Base-by-base conservation (phyloP, 2,113 vertebrate species). In the Hucho hucho region DNA sequence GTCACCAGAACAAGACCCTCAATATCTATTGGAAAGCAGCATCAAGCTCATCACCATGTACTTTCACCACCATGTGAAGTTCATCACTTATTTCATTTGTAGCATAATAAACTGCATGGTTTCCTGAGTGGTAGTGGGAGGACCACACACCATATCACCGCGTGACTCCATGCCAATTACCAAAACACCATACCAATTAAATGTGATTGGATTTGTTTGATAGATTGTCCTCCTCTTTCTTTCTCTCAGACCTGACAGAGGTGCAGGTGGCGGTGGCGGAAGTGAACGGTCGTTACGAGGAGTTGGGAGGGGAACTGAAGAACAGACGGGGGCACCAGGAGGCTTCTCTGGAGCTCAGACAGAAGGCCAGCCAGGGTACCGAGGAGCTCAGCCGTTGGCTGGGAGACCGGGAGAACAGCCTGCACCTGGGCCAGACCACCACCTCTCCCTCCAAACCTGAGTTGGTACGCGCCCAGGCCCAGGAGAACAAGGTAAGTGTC, bases 261-360 rank as follows among this genome's bases (percentile, higher is more conserved):
- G 96, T 99, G 82, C 97, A 98, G 89, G 95, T 97, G 1, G 92
- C 95, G 0, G 89, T 98, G 82, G 93, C 95, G 0, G 97, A 99
- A 0, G 93, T 97, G 80, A 96, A 90, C 79, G 79, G 84, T 64
- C 93, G 87, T 58, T 95, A 98, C 43, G 96, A 95, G 78, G 84
- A 82, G 16, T 90, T 98, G 4, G 97, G 97, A 0, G 16, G 63
- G 0, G 89, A 91, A n/a, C 81, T 99, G 75, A 91, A 1, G 59
- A 93, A 95, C 1, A 93, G 89, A 9, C 92, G 89, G 25, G 87
- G 91, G 65, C 91, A 82, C 58, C 94, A 97, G 84, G 91, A 92
- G 0, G 84, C 92, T 3, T 83, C 93, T 25, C 87, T 97, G 82
- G 91, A 93, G 80, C 93, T 87, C 75, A 91, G 95, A 86, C 93